Evolutionary conservation across 2,888 invertebrate species (phyloP).

Genomic region (Subacronicta megacephala): DNA sequence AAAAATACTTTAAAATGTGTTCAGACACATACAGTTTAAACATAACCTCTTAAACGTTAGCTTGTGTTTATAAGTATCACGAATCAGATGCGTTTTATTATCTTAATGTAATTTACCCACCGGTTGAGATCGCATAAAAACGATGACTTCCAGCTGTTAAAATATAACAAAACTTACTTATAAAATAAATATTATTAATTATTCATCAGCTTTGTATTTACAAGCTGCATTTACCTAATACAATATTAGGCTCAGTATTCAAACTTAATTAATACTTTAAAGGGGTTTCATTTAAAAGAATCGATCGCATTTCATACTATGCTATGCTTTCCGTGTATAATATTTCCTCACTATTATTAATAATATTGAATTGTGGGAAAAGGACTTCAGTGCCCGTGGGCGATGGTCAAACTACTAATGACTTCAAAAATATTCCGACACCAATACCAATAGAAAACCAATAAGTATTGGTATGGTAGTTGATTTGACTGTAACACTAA

Average conservation of each 20-base stretch:
- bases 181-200: background rate
- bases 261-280: too few relatives aligned
- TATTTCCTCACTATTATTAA: background rate
- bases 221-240: too few relatives aligned
- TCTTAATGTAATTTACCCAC: constrained; percentile 30
- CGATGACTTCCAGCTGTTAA: constrained; percentile 2
- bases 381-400: constrained; percentile 5
- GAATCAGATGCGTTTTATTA: constrained; percentile 9
- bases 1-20: constrained; percentile 8
- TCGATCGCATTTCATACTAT: too few relatives aligned
- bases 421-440: constrained; percentile 13
- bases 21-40: constrained; percentile 1
- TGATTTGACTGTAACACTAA: background rate
- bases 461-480: constrained; percentile 11
- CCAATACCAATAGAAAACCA: constrained; percentile 9
- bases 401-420: constrained; percentile 8
- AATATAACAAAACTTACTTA: background rate
- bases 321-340: background rate
- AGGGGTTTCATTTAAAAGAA: too few relatives aligned
- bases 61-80: constrained; percentile 13
- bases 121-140: constrained; percentile 10
- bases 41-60: constrained; percentile 2
- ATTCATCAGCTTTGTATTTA: background rate
- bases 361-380: constrained; percentile 2
- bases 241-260: background rate